Percentiles rank a stretch among this genome's conserved stretches.
Conservation (phyloP, 2,888 invertebrate genomes). For the Eupithecia centaureata region DNA sequence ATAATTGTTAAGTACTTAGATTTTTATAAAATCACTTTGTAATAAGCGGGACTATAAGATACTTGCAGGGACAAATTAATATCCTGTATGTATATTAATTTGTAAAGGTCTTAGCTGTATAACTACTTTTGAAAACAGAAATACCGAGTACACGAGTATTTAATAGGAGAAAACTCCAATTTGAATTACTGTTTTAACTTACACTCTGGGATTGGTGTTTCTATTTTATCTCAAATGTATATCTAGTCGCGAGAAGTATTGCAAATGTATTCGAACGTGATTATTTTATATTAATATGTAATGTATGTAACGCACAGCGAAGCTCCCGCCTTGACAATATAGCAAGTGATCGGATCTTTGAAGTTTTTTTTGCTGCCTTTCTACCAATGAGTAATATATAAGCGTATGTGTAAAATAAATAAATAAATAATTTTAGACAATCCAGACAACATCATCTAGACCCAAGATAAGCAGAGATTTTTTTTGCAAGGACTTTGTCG, state of each 20-base stretch:
- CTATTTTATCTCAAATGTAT: conserved; percentile 7
- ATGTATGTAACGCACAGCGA: conserved; percentile 17
- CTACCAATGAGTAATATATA: too few species aligned
- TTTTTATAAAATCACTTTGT: neutral
- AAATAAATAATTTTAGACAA: too few species aligned
- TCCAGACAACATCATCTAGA: too few species aligned
- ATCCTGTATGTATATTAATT: too few species aligned
- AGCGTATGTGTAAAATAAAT: too few species aligned
- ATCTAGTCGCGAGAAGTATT: conserved; percentile 25
- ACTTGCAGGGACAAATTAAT: neutral
- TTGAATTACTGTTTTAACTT: too few species aligned
- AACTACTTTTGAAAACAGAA: neutral
- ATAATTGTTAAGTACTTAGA: neutral
- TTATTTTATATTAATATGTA: conserved; percentile 11
- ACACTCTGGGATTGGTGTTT: neutral
- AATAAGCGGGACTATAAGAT: neutral
- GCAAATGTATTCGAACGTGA: conserved; percentile 2
- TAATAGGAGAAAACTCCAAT: too few species aligned
- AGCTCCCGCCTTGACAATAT: conserved; percentile 32
- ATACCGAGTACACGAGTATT: neutral
- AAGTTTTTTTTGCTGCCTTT: conserved; percentile 8
- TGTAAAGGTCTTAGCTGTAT: neutral
- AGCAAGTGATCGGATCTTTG: conserved; percentile 24
- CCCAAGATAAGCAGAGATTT: too few species aligned
- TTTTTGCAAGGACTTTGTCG: too few species aligned